phyloP scores from a whole-genome alignment of 2,113 vertebrate genomes.

The Nibea albiflora region DNA sequence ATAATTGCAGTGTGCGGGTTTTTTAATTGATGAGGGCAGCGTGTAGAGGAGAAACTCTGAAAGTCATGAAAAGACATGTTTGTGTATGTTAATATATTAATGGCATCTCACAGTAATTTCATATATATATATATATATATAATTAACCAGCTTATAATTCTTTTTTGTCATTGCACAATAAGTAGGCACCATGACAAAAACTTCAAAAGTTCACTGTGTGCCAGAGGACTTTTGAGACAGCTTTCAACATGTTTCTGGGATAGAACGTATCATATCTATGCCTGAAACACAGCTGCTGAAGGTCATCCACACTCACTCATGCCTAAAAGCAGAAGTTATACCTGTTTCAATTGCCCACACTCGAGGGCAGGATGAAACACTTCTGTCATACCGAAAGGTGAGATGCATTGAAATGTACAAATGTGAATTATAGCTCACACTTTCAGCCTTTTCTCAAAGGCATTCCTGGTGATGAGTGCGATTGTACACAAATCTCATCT shows the following conservation, averaged over 20 bases:
- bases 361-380: background rate
- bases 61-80: background rate
- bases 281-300: background rate
- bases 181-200: no score
- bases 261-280: background rate
- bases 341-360: background rate
- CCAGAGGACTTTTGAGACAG: background rate
- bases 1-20: conserved; percentile 23
- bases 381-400: background rate
- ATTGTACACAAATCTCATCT: background rate
- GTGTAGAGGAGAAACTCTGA: background rate
- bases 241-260: background rate
- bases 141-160: background rate
- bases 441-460: background rate
- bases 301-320: background rate
- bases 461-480: background rate
- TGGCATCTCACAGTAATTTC: background rate
- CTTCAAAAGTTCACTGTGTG: background rate
- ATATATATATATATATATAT: no score
- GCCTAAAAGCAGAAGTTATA: background rate
- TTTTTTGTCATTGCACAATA: background rate
- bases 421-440: no score
- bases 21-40: conserved; percentile 3
- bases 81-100: background rate
- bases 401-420: background rate